Percentiles rank a stretch among this genome's conserved stretches.
Conservation (phyloP, 2,888 invertebrate genomes). For the Abscondita cerata region DNA sequence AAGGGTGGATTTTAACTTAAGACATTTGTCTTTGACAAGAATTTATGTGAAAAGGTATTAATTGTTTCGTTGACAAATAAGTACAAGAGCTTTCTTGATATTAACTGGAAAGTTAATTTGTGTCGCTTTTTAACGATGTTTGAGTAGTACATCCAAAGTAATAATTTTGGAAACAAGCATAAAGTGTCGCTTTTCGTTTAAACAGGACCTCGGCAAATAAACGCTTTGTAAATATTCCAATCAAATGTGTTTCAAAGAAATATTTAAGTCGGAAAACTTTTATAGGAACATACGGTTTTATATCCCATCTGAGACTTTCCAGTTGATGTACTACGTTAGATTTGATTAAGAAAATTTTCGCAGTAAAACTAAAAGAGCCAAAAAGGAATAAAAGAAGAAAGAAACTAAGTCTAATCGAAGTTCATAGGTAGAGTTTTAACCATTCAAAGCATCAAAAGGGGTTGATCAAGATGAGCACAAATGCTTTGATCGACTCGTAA, state of each 20-base stretch:
- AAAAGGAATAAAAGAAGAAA: slow-evolving; percentile 29
- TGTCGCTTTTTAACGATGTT: neutral
- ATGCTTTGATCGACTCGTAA: slow-evolving; percentile 51
- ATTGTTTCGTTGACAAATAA: slow-evolving; percentile 38
- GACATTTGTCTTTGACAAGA: slow-evolving; percentile 52
- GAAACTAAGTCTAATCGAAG: slow-evolving; percentile 34
- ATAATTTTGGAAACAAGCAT: neutral
- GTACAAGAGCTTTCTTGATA: too few relatives aligned
- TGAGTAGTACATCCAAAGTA: too few relatives aligned
- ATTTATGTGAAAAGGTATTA: slow-evolving; percentile 51
- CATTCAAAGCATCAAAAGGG: slow-evolving; percentile 36
- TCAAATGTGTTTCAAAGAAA: slow-evolving; percentile 50
- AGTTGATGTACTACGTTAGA: slow-evolving; percentile 49
- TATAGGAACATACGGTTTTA: slow-evolving; percentile 49
- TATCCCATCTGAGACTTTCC: slow-evolving; percentile 48
- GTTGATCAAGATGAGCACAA: slow-evolving; percentile 46
- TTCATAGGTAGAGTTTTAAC: slow-evolving; percentile 39
- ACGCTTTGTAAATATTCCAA: slow-evolving; percentile 32
- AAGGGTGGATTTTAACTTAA: slow-evolving; percentile 44
- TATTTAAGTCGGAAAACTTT: slow-evolving; percentile 51
- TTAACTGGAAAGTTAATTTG: neutral
- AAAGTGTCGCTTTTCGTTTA: slow-evolving; percentile 17
- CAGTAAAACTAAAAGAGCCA: slow-evolving; percentile 44
- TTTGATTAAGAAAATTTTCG: slow-evolving; percentile 53
- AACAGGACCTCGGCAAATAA: slow-evolving; percentile 26